A percentile compares a stretch with the other conserved stretches of the same genome.
Evolutionary conservation across 2,888 invertebrate species (phyloP).

Genomic region (Trissoscelio sp.): DNA sequence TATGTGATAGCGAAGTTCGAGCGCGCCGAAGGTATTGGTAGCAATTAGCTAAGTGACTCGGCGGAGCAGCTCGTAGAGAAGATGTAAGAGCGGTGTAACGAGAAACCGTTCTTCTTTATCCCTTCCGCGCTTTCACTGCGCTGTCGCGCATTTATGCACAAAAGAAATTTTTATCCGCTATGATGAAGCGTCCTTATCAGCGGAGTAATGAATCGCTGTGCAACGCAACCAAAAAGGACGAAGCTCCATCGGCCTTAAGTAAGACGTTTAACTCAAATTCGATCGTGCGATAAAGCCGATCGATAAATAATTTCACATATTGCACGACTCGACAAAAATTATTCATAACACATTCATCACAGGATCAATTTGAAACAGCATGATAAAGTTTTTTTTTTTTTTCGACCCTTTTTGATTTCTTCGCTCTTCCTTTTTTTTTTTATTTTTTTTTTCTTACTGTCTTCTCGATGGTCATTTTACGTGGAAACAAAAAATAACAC

Average conservation of each 20-base stretch:
- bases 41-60: conserved; percentile 79
- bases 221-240: conserved; percentile 26
- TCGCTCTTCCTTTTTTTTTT: too few species aligned
- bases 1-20: conserved; percentile 66
- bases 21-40: conserved; percentile 66
- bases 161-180: conserved; percentile 63
- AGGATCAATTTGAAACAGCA: not conserved
- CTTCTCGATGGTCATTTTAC: too few species aligned
- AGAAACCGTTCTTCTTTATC: conserved; percentile 77
- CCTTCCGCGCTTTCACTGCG: conserved; percentile 52
- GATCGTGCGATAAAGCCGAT: conserved; percentile 25
- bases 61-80: conserved; percentile 77
- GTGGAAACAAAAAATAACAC: too few species aligned
- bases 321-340: conserved; percentile 1
- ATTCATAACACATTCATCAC: conserved; percentile 52
- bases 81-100: conserved; percentile 78
- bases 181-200: conserved; percentile 69
- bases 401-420: too few species aligned
- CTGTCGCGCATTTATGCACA: conserved; percentile 58
- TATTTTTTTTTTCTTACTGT: too few species aligned
- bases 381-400: too few species aligned
- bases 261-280: conserved; percentile 31
- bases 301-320: conserved; percentile 15
- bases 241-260: conserved; percentile 13
- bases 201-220: conserved; percentile 68